Base-by-base conservation (phyloP, 92 coral and sea anemone genomes). In the Bergia puertoricense region DNA sequence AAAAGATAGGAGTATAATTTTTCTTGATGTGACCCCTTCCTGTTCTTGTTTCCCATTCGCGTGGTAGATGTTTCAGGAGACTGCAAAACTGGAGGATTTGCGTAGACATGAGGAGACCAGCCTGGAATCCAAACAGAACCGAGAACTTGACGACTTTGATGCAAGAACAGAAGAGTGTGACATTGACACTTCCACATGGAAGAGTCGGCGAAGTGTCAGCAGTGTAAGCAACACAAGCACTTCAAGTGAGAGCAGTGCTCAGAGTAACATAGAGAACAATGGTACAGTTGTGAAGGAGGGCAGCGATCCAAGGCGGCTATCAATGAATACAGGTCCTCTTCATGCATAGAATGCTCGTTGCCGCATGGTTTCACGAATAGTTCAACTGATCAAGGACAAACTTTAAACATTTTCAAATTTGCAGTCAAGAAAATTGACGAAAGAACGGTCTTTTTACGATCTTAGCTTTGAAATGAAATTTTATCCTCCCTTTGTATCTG, bases 61-160 rank as follows among this genome's bases (percentile, higher is more conserved):
- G 87, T 71, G 79, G 77, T 48, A 84, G 87, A 84, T 84, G 87
- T 84, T 84, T 71, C 87, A 84, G 79, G 87, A 84, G 67, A 84
- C 87, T 23, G 87, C 79, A 0, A 84, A 84, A 71, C 87, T 84
- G 87, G 87, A 84, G 40, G 87, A 84, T 72, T 71, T 46, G 2
- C 79, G 67, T 44, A 46, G 87, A 46, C 87, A 84, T 16, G 87
- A 84, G 51, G 87, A 84, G 45, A 84, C 87, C 54, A 84, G 87
- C 75, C 87, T 84, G 65, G 87, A 46, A 2, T 84, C 87, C 87
- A 84, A 79, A 84, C 87, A 84, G 87, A 84, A 74, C 65, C 40
- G 87, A 45, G 87, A 84, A 72, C 87, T 84, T 0, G 87, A 84
- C 37, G 87, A 84, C 77, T 84, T 84, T 15, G 87, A 84, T 38